Base-by-base conservation (phyloP, 2,113 vertebrate species). In the Anhinga rufa region DNA sequence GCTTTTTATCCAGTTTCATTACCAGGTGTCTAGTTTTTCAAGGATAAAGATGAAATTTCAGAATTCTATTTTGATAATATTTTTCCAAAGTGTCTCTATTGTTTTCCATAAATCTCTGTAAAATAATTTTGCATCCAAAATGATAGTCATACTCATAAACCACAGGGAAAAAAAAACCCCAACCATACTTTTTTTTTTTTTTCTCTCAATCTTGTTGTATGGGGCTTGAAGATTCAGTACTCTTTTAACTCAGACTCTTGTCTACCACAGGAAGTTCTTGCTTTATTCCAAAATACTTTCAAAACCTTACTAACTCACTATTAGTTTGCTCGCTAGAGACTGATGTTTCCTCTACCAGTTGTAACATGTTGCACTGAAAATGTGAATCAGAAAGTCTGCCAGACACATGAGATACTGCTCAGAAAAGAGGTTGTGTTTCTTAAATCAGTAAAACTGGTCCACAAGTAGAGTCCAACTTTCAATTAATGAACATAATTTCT, bases 111-210 rank as follows among this genome's bases (percentile, higher is more conserved):
- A 51, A 38, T n/a, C 13, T 10, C 40, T 89, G n/a, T 12, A 86
- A 90, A 82, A 85, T 9, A 34, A 20, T 22, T 78, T 51, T 65
- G 16, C 29, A 70, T 74, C 20, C 36, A 82, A 91, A 89, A 52
- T 44, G 1, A 42, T 4, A 46, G 15, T 24, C 12, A 57, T 15
- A 61, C 75, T 42, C 20, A 70, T 8, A 57, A 69, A 52, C 10
- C 9, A 40, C 1, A 44, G 17, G 14, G 17, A 12, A 2, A 6
- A 3, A 5, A 54, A 58, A 2, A 0, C 4, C 1, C 4, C 1
- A 21, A n/a, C 16, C 2, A 1, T 7, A 8, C 2, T 4, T 62
- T 88, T 68, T 88, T 4, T 62, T 88, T 68, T 88, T 83, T 75
- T 20, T 5, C 12, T 36, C 72, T 44, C 76, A 54, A 62, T 46